Base-by-base conservation (phyloP, 2,888 invertebrate genomes). In the Meloe dianella region DNA sequence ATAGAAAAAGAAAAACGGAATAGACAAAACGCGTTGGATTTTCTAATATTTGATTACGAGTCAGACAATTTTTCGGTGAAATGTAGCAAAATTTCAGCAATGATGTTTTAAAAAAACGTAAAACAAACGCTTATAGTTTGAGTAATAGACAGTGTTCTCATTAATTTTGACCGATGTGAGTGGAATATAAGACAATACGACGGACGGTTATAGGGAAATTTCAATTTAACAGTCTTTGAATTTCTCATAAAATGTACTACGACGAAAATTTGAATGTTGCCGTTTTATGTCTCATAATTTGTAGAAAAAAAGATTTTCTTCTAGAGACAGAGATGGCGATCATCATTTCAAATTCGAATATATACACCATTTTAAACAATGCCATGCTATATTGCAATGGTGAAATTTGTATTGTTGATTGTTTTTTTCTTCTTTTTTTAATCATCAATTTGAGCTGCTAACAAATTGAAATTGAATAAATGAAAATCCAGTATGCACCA, bases 401-500 rank as follows among this genome's bases (percentile, higher is more conserved):
- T 5, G 6, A 24, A 54, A n/a, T 54, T 54, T 27, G 14, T 12
- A 27, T 54, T 54, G 12, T 27, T 54, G 14, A 5, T 24, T 27
- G 1, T 22, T 12, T 51, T 51, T 9, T 24, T 47, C 5, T 20
- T 8, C 20, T 20, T 47, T 47, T 9, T 47, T 54, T 14, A 7
- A 54, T 14, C 12, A 7, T 12, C 27, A 22, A 54, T 54, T 54
- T 14, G 14, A 54, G 10, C 24, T 27, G 10, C 24, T 27, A 54
- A 54, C 54, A 54, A 54, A 54, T 54, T 24, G 54, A 54, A 54
- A 54, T 54, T 54, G 54, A 54, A 27, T 54, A 54, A 54, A 54
- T 54, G 54, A 54, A 27, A 54, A 54, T 54, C 54, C 14, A 54
- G 27, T 54, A 54, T 54, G 54, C 54, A 54, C 54, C 27, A 54